Conservation (phyloP, 2,888 invertebrate species). For the Hemistola chrysoprasaria region DNA sequence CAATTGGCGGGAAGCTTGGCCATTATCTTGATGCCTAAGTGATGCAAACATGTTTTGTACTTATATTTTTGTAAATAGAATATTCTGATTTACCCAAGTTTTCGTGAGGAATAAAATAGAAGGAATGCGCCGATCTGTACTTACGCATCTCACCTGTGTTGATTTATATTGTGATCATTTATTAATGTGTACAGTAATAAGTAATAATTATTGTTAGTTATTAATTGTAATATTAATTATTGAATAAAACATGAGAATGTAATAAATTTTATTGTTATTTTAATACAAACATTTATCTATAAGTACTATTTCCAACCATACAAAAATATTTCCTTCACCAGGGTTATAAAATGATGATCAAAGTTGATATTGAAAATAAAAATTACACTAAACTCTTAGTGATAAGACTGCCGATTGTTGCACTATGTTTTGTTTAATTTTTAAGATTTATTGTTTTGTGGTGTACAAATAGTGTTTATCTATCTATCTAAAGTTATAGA, state of each 20-base stretch:
- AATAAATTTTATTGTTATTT: slow-evolving; percentile 17
- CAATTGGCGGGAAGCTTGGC: slow-evolving; percentile 35
- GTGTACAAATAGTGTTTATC: too few species aligned
- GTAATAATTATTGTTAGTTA: slow-evolving; percentile 47
- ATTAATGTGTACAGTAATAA: slow-evolving; percentile 52
- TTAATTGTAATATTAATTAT: slow-evolving; percentile 43
- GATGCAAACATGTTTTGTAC: slow-evolving; percentile 41
- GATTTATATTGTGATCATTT: slow-evolving; percentile 49
- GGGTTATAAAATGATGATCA: too few species aligned
- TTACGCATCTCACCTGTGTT: slow-evolving; percentile 54
- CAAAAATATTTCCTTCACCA: too few species aligned
- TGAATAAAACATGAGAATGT: slow-evolving; percentile 47
- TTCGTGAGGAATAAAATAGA: slow-evolving; percentile 23
- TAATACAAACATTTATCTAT: not conserved
- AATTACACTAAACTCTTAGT: too few species aligned
- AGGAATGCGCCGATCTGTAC: slow-evolving; percentile 58
- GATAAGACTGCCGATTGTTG: too few species aligned
- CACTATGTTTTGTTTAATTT: too few species aligned
- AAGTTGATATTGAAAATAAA: too few species aligned
- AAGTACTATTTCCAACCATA: too few species aligned
- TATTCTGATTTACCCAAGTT: slow-evolving; percentile 34
- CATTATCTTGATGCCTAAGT: slow-evolving; percentile 19
- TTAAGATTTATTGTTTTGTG: too few species aligned
- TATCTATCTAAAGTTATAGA: too few species aligned
- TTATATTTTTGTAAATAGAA: slow-evolving; percentile 69